These are phyloP conservation scores for Philereme transversata DNA, from an alignment of 2,888 invertebrate genomes.

Conservation along the genomic window DNA sequence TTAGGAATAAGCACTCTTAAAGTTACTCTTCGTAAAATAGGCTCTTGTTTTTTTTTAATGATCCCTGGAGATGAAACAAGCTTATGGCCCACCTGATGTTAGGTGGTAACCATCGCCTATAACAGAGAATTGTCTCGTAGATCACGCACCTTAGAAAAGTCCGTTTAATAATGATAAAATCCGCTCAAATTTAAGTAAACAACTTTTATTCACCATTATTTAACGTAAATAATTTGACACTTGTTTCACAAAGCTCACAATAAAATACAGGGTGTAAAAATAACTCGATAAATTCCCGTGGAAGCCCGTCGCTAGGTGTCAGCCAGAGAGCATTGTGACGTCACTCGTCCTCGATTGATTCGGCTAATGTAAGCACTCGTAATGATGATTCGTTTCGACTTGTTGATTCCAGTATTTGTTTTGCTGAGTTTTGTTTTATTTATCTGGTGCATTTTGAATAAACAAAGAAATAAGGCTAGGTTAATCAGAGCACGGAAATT, in stretches of 20 bases:
- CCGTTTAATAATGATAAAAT: too few species aligned
- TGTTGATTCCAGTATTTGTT: constrained; percentile 35
- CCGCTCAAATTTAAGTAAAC: too few species aligned
- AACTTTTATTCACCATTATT: constrained; percentile 1
- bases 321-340: constrained; percentile 41
- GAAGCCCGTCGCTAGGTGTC: constrained; percentile 47
- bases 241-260: constrained; percentile 34
- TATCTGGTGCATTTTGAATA: constrained; percentile 5
- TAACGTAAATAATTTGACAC: constrained; percentile 30
- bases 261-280: constrained; percentile 42
- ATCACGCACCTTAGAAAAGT: too few species aligned
- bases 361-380: constrained; percentile 54
- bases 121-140: too few species aligned
- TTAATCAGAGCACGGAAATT: too few species aligned
- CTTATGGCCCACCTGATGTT: too few species aligned
- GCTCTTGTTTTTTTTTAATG: too few species aligned
- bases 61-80: too few species aligned
- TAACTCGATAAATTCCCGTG: constrained; percentile 37
- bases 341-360: constrained; percentile 52
- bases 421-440: constrained; percentile 20
- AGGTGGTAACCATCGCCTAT: too few species aligned
- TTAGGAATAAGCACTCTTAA: too few species aligned
- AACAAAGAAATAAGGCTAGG: too few species aligned
- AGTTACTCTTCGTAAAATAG: too few species aligned
- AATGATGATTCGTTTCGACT: constrained; percentile 48